phyloP scores from a whole-genome alignment of 1,140 invertebrate species.

The Parasteatoda tepidariorum region DNA sequence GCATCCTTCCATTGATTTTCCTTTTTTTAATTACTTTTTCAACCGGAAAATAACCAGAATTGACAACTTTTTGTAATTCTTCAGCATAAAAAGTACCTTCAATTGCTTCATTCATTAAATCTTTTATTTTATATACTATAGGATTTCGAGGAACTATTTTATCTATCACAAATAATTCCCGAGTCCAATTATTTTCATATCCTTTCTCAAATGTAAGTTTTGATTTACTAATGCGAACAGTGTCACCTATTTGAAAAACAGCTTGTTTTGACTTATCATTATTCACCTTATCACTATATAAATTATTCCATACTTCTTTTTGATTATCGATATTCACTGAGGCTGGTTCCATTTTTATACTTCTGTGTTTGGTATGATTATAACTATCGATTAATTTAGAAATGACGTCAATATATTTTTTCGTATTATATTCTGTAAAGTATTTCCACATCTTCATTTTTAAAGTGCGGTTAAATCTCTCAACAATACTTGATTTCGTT shows the following conservation, averaged over 20 bases:
- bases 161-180: conserved; percentile 21
- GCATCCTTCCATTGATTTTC: not conserved
- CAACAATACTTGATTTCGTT: too few relatives aligned
- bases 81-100: conserved; percentile 28
- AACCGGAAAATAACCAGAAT: not conserved
- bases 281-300: too few relatives aligned
- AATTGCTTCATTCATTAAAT: not conserved
- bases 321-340: too few relatives aligned
- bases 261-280: not conserved
- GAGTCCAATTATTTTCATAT: too few relatives aligned
- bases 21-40: conserved; percentile 11
- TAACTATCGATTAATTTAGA: too few relatives aligned
- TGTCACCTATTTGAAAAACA: not conserved
- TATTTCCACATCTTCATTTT: too few relatives aligned
- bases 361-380: too few relatives aligned
- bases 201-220: not conserved
- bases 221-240: not conserved
- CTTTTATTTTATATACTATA: conserved; percentile 13
- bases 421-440: too few relatives aligned
- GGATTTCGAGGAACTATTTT: not conserved
- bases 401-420: too few relatives aligned
- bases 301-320: too few relatives aligned
- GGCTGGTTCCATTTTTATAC: too few relatives aligned
- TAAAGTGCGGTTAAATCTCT: too few relatives aligned
- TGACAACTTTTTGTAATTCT: not conserved